Base-by-base conservation (phyloP, 2,888 invertebrate species). In the Cordylochernes scorpioides region DNA sequence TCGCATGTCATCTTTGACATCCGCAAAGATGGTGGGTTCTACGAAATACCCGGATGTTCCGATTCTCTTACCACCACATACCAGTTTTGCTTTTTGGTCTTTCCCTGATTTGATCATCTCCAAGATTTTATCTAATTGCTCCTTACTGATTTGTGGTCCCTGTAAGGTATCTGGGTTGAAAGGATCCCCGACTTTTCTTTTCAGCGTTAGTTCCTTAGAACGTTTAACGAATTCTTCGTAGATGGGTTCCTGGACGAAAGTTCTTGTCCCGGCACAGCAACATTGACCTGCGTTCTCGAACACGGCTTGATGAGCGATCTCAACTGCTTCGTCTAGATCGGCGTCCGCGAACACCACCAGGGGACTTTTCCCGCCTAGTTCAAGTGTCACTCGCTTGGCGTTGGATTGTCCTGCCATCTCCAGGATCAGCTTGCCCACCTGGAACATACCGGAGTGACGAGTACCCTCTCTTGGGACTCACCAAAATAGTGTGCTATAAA, bases 321-420 rank as follows among this genome's bases (percentile, higher is more conserved):
- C 41, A 3, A 52, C 54, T 3, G 57, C 53, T 8, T 42, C 30
- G 24, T 52, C 52, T 33, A 56, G 55, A 49, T 77, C 64, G 25
- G 64, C 70, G 55, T 78, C 78, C 16, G 45, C 66, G 46, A 74
- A 75, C 9, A 84, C 60, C 10, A 84, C 71, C 12, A 78, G 55
- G 1, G 84, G 80, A 49, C 74, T 75, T 52, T 84, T 84, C 34
- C 84, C 84, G 21, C 84, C 84, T 21, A 84, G 58, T 50, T 84
- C 84, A 31, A 86, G 54, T 3, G 71, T 68, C 0, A 80, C 67
- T 31, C 71, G 61, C 49, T 84, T 86, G 28, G 82, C 55, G 48
- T 78, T 80, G 2, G 67, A 65, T 24, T 63, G 61, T 8, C 73
- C 68, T 2, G 78, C 68, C 15, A 68, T 68, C 44, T 64, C 53